Evolutionary conservation across 2,797 vertebrate species (phyloP).

Genomic region (Chlorospingus flavigularis): DNA sequence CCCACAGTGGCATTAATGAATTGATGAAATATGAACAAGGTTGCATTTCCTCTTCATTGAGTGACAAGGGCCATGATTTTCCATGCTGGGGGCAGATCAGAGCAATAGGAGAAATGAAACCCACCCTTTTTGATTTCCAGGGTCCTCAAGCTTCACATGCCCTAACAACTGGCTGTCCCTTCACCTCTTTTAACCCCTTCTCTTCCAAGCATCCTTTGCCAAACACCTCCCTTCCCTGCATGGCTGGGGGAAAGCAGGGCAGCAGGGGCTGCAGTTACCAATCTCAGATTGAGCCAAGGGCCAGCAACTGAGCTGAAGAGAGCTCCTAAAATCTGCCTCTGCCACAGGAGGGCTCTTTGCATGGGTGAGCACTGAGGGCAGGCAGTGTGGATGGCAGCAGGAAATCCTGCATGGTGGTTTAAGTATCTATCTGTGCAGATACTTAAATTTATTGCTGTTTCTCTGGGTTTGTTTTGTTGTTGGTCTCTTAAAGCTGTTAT

Average conservation of each 20-base stretch:
- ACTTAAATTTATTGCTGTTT: neutral
- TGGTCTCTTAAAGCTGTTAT: neutral
- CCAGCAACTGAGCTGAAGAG: neutral
- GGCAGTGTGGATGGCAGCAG: neutral
- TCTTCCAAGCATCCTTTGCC: neutral
- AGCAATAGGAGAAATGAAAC: neutral
- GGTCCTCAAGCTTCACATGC: neutral
- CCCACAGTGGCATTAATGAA: neutral
- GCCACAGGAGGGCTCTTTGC: accelerated
- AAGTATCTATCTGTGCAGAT: neutral
- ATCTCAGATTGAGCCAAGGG: neutral
- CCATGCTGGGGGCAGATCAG: neutral
- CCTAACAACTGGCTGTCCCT: neutral
- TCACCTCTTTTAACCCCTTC: neutral
- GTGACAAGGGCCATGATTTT: neutral
- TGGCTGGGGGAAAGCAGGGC: neutral
- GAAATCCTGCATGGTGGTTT: neutral
- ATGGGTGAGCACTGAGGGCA: accelerated
- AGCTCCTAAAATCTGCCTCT: neutral
- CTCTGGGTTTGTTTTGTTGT: neutral
- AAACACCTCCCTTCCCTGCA: neutral
- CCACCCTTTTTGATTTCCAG: neutral
- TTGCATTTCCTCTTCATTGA: neutral
- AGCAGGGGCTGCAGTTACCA: neutral
- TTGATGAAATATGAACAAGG: neutral